phyloP scores from a whole-genome alignment of 1,140 invertebrate genomes.

The Polypedilum vanderplanki region DNA sequence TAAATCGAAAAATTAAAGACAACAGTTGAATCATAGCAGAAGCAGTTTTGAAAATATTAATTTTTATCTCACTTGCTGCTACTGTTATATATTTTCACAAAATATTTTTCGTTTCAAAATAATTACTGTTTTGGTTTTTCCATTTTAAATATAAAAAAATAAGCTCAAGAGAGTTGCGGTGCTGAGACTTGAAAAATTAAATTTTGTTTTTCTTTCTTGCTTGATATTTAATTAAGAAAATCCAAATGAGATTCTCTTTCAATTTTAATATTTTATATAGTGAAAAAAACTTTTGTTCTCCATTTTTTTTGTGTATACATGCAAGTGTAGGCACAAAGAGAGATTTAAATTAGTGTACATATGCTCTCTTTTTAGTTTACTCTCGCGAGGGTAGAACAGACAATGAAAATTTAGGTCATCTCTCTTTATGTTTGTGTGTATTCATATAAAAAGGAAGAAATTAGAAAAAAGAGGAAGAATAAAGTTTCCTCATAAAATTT shows the following conservation, averaged over 20 bases:
- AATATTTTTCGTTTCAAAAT: not conserved
- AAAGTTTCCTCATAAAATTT: not conserved
- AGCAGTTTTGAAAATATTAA: not conserved
- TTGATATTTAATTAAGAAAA: slow-evolving; percentile 25
- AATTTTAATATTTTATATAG: not conserved
- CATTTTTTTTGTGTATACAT: too few relatives aligned
- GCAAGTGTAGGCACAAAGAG: too few relatives aligned
- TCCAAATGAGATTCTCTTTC: slow-evolving; percentile 21
- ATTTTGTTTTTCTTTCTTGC: not conserved
- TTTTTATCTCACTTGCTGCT: not conserved
- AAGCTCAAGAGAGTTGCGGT: not conserved
- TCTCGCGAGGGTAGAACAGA: too few relatives aligned
- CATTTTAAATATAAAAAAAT: not conserved
- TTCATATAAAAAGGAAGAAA: not conserved
- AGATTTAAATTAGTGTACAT: too few relatives aligned
- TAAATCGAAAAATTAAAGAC: not conserved
- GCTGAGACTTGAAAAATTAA: not conserved
- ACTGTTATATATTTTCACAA: too few relatives aligned
- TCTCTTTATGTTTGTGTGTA: too few relatives aligned
- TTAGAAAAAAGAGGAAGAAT: not conserved
- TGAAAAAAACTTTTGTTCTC: too few relatives aligned
- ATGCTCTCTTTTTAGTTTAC: too few relatives aligned
- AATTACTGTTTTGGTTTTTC: slow-evolving; percentile 6
- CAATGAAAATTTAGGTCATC: too few relatives aligned
- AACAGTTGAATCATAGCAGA: not conserved